These are phyloP conservation scores for Hydropsyche betteni DNA, from an alignment of 2,888 invertebrate genomes.

Conservation along the genomic window DNA sequence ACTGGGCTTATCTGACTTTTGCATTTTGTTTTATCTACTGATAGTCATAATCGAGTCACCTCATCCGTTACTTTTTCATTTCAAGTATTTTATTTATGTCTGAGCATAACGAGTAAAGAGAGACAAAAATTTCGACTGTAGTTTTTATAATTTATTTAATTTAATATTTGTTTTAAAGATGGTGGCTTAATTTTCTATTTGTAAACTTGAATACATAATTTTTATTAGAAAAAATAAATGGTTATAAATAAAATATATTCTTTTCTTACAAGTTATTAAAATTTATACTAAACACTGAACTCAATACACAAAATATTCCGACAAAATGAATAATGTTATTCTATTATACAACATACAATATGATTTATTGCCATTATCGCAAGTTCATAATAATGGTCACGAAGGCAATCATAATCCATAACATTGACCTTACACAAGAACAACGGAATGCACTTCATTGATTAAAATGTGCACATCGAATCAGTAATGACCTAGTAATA, in stretches of 20 bases:
- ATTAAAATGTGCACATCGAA: too few relatives aligned
- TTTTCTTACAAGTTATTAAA: conserved; percentile 12
- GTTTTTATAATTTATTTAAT: conserved; percentile 42
- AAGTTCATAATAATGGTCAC: not conserved
- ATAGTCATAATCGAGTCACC: conserved; percentile 20
- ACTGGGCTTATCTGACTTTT: conserved; percentile 14
- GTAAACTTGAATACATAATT: conserved; percentile 49
- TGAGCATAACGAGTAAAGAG: not conserved
- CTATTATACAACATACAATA: not conserved
- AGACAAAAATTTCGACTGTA: conserved; percentile 41
- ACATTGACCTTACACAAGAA: conserved; percentile 18
- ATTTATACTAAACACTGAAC: too few relatives aligned
- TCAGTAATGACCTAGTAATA: too few relatives aligned
- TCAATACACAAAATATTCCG: too few relatives aligned
- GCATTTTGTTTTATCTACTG: conserved; percentile 28
- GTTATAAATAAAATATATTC: conserved; percentile 42
- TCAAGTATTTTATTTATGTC: not conserved
- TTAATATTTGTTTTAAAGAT: conserved; percentile 46
- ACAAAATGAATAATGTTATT: too few relatives aligned
- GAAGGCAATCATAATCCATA: not conserved
- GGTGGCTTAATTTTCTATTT: conserved; percentile 51
- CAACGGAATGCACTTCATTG: not conserved
- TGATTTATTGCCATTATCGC: not conserved
- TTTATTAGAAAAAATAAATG: conserved; percentile 51
- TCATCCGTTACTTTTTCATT: not conserved